Evolutionary conservation across 2,113 vertebrate genomes (phyloP).

Genomic region (Laterallus jamaicensis): DNA sequence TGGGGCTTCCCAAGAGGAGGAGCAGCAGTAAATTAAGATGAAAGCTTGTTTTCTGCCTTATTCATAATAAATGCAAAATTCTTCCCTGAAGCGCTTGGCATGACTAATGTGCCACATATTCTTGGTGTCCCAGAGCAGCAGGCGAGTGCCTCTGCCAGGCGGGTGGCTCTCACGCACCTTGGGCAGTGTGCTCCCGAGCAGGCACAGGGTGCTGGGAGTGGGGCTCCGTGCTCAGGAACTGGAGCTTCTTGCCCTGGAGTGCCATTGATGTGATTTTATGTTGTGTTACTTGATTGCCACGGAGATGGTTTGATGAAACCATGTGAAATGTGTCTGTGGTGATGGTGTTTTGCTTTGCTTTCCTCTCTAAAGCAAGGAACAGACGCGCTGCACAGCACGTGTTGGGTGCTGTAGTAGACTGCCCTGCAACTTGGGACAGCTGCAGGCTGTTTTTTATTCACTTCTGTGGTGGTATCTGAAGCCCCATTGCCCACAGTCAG

Average conservation of each 20-base stretch:
- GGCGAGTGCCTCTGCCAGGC: neutral
- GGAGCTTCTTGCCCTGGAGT: neutral
- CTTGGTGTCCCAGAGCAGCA: neutral
- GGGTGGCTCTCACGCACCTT: neutral
- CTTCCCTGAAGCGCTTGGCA: constrained; percentile 3
- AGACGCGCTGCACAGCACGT: accelerated
- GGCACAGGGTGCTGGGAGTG: accelerated
- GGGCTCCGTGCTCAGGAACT: accelerated
- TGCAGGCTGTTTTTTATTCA: neutral
- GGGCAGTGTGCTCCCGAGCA: neutral
- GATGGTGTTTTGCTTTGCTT: neutral
- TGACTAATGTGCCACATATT: constrained; percentile 32
- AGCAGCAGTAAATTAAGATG: neutral
- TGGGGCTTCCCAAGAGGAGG: neutral
- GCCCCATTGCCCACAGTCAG: neutral
- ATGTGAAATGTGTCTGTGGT: neutral
- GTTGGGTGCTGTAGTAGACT: neutral
- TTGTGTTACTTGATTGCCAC: neutral
- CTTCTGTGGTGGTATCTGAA: neutral
- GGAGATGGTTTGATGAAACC: neutral
- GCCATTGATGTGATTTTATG: neutral
- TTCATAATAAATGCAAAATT: constrained; percentile 49
- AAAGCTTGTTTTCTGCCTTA: constrained; percentile 48
- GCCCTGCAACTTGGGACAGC: neutral
- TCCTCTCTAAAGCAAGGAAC: neutral